A percentile compares a stretch with the other conserved stretches of the same genome.
Conservation (phyloP, 2,113 vertebrate genomes). For the Pangasianodon hypophthalmus region DNA sequence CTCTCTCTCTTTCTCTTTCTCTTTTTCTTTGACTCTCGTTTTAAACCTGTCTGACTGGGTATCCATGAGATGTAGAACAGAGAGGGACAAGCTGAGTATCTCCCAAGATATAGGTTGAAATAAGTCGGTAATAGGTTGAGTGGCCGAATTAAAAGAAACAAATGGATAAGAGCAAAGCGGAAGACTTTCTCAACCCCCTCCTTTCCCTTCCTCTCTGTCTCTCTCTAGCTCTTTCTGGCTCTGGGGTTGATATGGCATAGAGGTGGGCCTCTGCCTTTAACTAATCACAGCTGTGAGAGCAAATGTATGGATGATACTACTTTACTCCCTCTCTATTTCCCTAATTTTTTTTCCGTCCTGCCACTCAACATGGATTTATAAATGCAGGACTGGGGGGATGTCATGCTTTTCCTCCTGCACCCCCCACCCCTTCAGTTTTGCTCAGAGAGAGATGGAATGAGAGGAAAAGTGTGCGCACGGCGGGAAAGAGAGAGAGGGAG, state of each 20-base stretch:
- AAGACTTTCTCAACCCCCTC: constrained; percentile 53
- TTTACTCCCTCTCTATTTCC: constrained; percentile 45
- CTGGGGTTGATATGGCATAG: constrained; percentile 66
- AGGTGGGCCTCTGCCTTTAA: constrained; percentile 74
- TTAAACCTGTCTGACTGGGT: constrained; percentile 38
- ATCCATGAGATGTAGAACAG: constrained; percentile 60
- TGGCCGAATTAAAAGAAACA: constrained; percentile 27
- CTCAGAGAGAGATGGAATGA: constrained; percentile 52
- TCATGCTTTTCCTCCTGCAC: constrained; percentile 55
- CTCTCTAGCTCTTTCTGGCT: constrained; percentile 21
- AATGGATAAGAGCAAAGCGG: constrained; percentile 60
- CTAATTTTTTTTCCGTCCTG: constrained; percentile 55
- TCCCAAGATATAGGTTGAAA: constrained; percentile 9
- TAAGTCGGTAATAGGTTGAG: background rate
- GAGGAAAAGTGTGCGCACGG: constrained; percentile 48
- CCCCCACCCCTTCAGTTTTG: constrained; percentile 60
- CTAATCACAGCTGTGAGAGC: constrained; percentile 77
- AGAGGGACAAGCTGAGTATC: constrained; percentile 17
- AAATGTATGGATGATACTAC: constrained; percentile 77
- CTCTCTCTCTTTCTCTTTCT: constrained; percentile 43
- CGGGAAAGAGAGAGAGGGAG: constrained; percentile 52
- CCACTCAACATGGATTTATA: constrained; percentile 59
- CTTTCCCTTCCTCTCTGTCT: constrained; percentile 31
- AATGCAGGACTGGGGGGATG: constrained; percentile 47
- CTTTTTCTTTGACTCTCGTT: constrained; percentile 51